A percentile compares a stretch with the other conserved stretches of the same genome.
Conservation (phyloP, 2,113 vertebrate genomes). For the Chionodraco myersi region DNA sequence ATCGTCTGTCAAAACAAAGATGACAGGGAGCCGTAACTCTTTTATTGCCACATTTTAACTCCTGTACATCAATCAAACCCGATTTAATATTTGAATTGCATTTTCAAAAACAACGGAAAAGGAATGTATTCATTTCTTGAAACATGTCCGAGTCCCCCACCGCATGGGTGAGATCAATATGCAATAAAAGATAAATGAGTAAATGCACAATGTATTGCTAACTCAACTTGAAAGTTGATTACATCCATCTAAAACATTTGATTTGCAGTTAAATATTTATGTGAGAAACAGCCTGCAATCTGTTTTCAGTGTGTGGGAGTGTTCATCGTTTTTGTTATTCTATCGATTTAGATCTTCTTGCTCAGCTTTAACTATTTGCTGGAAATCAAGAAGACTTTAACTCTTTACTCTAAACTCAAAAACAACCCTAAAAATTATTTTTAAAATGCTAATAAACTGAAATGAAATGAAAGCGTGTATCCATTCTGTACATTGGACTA, state of each 20-base stretch:
- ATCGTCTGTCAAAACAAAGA: slow-evolving; percentile 62
- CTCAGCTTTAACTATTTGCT: slow-evolving; percentile 1
- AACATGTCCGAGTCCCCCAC: neutral
- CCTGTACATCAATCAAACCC: slow-evolving; percentile 38
- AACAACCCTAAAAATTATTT: slow-evolving; percentile 6
- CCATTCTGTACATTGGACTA: too few species aligned
- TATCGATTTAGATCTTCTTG: slow-evolving; percentile 30
- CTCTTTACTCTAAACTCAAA: neutral
- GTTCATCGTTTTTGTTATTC: slow-evolving; percentile 6
- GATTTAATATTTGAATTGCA: slow-evolving; percentile 49
- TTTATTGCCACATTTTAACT: slow-evolving; percentile 48
- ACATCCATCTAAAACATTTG: slow-evolving; percentile 27
- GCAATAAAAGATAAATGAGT: slow-evolving; percentile 58
- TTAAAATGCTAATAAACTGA: neutral
- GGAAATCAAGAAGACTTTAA: slow-evolving; percentile 5
- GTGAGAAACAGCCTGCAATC: slow-evolving; percentile 50
- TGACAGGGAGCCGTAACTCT: slow-evolving; percentile 56
- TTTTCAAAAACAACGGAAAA: slow-evolving; percentile 19
- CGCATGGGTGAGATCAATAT: slow-evolving; percentile 45
- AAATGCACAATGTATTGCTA: slow-evolving; percentile 14
- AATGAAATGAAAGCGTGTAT: neutral
- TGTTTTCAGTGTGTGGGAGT: slow-evolving; percentile 30
- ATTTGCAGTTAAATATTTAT: slow-evolving; percentile 58
- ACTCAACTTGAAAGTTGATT: slow-evolving; percentile 37
- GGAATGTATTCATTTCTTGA: slow-evolving; percentile 1